Evolutionary conservation across 2,888 invertebrate genomes (phyloP).

Genomic region (Microdon myrmicae): DNA sequence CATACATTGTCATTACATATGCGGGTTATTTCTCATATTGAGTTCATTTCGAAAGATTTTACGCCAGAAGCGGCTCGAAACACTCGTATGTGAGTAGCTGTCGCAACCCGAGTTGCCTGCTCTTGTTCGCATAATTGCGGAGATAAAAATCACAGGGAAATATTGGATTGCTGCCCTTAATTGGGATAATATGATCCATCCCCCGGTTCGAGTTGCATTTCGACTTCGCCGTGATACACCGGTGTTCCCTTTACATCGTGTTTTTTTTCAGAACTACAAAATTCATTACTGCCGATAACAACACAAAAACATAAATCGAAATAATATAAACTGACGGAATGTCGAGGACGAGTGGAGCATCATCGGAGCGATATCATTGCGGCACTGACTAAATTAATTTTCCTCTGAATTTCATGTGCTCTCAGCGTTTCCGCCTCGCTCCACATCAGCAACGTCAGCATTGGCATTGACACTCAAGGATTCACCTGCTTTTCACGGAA

Average conservation of each 20-base stretch:
- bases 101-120: constrained; percentile 2
- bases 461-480: constrained; percentile 3
- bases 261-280: constrained; percentile 4
- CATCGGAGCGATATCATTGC: constrained; percentile 28
- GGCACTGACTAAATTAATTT: constrained; percentile 38
- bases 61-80: constrained; percentile 24
- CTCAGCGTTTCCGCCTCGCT: neutral
- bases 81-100: constrained; percentile 3
- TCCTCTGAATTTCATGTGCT: constrained; percentile 17
- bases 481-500: constrained; percentile 30
- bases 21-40: constrained; percentile 49
- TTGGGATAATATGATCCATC: constrained; percentile 46
- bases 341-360: constrained; percentile 4
- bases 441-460: neutral
- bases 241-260: neutral
- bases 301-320: constrained; percentile 43
- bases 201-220: constrained; percentile 5
- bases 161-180: constrained; percentile 47
- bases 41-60: constrained; percentile 46
- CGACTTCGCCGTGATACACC: neutral
- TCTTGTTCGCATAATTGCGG: constrained; percentile 12
- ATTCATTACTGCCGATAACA: constrained; percentile 38
- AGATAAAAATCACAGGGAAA: constrained; percentile 44
- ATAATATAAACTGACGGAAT: constrained; percentile 28
- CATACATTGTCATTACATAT: constrained; percentile 22